Base-by-base conservation (phyloP, 2,113 vertebrate genomes). In the Alligator sinensis region DNA sequence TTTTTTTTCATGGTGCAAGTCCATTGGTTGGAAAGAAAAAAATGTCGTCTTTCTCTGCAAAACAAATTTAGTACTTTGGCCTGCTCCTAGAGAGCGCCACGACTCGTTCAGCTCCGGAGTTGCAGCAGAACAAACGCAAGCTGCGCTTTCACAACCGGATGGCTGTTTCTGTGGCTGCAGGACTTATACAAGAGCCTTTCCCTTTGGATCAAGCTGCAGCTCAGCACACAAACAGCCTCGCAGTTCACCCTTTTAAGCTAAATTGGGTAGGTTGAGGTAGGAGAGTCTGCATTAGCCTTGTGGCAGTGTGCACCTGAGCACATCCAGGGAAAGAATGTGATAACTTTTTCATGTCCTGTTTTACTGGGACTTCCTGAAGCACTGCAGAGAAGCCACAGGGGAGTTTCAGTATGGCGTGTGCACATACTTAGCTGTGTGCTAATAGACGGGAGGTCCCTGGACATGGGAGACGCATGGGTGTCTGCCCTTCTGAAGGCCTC, bases 11-110 rank as follows among this genome's bases (percentile, higher is more conserved):
- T 97, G 96, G 94, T 96, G 93, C 34, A 11, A 82, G 87, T 91
- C 96, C 93, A 94, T 94, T 95, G 95, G 91, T 91, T 96, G 95
- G 95, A 96, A 96, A 96, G 94, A 97, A 21, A 13, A 13, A 11
- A 96, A 93, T 96, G 86, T 47, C 6, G 47, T 47, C 47, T 47
- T 84, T 95, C 95, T 70, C 86, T 96, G 88, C 86, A 94, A 96
- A 95, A 95, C 91, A 84, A 96, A 95, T 64, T 38, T 3, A 93
- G 94, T 92, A 94, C 93, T 61, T 0, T 70, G 87, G 28, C 81
- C 3, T 11, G 27, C 68, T 38, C 68, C 30, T 22, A 72, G 66
- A 66, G 88, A 76, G 64, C 91, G 93, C 94, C 82, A 95, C 94
- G 80, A 91, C 85, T 24, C 92, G 47, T 93, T 92, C 91, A 85